Base-by-base conservation (phyloP, 1,140 invertebrate species). In the Zophobas atratus region DNA sequence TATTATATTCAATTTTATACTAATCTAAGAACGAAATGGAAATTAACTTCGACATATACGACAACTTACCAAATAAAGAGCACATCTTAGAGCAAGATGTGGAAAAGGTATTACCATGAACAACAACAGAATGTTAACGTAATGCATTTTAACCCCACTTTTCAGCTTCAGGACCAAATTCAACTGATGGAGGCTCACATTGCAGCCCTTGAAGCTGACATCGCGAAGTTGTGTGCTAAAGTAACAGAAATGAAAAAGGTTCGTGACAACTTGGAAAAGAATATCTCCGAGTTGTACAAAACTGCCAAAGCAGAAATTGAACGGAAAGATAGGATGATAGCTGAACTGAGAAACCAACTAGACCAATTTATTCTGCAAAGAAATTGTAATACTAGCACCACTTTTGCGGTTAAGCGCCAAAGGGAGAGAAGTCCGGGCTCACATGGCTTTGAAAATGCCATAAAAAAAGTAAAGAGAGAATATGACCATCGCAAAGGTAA, bases 231-330 rank as follows among this genome's bases (percentile, higher is more conserved):
- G 6, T 53, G 57, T 63, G 41, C 39, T 6, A 56, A 76, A 75
- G 46, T 80, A 56, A 33, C 32, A 36, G 53, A 76, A 43, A 72
- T 85, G 35, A 77, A 84, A 39, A 82, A 81, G 43, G 6, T 75
- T 0, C 86, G 86, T 36, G 63, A 82, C 51, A 84, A 76, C n/a
- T 82, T 89, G n/a, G 77, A 85, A 41, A 80, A 35, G 0, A 89
- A 89, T 82, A 78, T 88, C 34, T 87, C 87, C 1, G 88, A 87
- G 8, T 77, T 89, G n/a, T 80, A 86, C n/a, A 87, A 88, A 83
- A 89, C 88, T 33, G 88, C 88, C 0, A 87, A 83, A 77, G 79
- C 81, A 2, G 88, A 89, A 84, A 85, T 89, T 75, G 33, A 76
- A 6, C 81, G 88, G 1, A 89, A 89, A 79, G 87, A 89, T 70